Base-by-base conservation (phyloP, 2,888 invertebrate genomes). In the Torymus tubicola region DNA sequence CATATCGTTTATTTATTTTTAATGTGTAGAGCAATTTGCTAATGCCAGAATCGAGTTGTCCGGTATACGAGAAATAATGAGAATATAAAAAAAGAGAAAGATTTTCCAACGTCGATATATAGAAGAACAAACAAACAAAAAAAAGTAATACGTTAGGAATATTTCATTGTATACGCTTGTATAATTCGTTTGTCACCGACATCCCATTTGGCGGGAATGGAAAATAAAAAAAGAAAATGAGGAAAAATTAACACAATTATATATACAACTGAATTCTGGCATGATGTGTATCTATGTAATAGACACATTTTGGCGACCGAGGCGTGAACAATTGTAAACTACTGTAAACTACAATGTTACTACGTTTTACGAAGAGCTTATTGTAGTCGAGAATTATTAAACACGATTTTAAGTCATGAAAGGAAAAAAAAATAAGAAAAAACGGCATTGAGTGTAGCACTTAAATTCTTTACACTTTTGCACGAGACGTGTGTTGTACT, bases 331-430 rank as follows among this genome's bases (percentile, higher is more conserved):
- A 87, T 88, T 90, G 90, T 90, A 90, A 90, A 90, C 89, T 89
- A 90, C 86, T 90, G 90, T 90, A 90, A 90, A 90, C 90, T 90
- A 90, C 89, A 87, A 90, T 90, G 90, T 90, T 90, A 90, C 88
- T 90, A 91, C 89, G 90, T 90, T 90, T 90, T 90, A 90, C 87
- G 88, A 90, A 90, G 90, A 90, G 90, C 90, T 90, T 90, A 90
- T 88, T 90, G 90, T 90, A 90, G 90, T 89, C 87, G 87, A 89
- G 87, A 78, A 81, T 80, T 88, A 90, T 89, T 89, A 89, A 88
- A 89, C 87, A 88, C 88, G 86, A 88, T 88, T 87, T 88, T 86
- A 83, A 84, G 82, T 85, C 84, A 83, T 83, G 82, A 84, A 77
- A 83, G 77, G 83, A 85, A 83, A 83, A 81, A 81, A 82, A 81